phyloP scores from a whole-genome alignment of 2,797 vertebrate species.

The Oophaga sylvatica region DNA sequence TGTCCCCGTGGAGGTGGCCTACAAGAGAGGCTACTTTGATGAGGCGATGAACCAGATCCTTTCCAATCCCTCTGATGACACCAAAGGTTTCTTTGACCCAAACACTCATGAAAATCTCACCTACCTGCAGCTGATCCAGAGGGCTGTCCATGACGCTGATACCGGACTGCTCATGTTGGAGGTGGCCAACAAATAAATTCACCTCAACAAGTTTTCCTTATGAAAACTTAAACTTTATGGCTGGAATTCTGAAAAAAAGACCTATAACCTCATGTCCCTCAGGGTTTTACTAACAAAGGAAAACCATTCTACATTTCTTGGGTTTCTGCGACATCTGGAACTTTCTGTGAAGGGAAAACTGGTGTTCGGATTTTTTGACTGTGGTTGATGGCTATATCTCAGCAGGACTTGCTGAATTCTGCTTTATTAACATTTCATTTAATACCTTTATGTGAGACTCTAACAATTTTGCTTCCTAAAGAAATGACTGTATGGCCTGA shows the following conservation, averaged over 20 bases:
- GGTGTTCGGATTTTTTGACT: not conserved
- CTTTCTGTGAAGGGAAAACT: not conserved
- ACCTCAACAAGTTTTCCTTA: not conserved
- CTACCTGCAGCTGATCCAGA: constrained; percentile 71
- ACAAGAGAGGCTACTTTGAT: constrained; percentile 79
- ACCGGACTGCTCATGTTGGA: constrained; percentile 73
- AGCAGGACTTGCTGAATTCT: not conserved
- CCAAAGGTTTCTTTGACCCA: constrained; percentile 80
- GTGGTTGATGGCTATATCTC: not conserved
- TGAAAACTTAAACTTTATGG: not conserved
- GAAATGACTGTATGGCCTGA: not conserved
- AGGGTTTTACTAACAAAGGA: not conserved
- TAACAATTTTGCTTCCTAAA: not conserved
- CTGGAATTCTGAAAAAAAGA: too few species aligned
- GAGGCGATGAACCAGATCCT: constrained; percentile 75
- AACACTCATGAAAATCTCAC: constrained; percentile 73
- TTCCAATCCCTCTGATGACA: constrained; percentile 76
- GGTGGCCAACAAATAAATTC: constrained; percentile 51
- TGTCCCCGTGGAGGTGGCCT: constrained; percentile 77
- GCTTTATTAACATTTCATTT: not conserved
- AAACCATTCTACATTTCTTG: not conserved
- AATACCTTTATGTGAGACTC: not conserved
- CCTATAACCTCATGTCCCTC: not conserved
- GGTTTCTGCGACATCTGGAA: not conserved
- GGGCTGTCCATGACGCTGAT: constrained; percentile 71